Base-by-base conservation (phyloP, 2,113 vertebrate species). In the Aphyosemion australe region DNA sequence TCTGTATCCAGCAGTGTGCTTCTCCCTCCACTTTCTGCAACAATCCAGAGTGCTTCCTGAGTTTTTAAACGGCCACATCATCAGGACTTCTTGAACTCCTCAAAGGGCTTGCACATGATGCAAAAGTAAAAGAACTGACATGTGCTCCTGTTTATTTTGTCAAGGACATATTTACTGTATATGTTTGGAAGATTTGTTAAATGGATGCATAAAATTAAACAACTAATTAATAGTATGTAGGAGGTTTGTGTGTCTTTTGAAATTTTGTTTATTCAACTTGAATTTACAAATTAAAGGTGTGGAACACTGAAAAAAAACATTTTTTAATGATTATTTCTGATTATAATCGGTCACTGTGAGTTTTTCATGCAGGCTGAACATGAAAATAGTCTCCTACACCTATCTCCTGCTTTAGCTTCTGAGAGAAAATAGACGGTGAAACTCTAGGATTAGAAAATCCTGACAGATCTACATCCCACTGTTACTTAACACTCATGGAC, bases 101-200 rank as follows among this genome's bases (percentile, higher is more conserved):
- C 39, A 88, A 90, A 90, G 89, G 89, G 87, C 89, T 90, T 80
- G 70, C 78, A 88, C 76, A 57, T 62, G 65, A 81, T 79, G 80
- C 67, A 82, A 76, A 82, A 70, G 78, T 48, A 51, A 74, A 74
- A 26, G 6, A 79, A 65, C 76, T 86, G 74, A 85, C 73, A 74
- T 57, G 45, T 76, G 69, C 74, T 72, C 64, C 62, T 59, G 66
- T 69, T 68, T 76, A 80, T 74, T 81, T 85, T 82, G 79, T 87
- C 63, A 81, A 86, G 63, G 63, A 76, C 87, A 87, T 72, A 83
- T 81, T 76, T 78, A 67, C 76, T 92, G 88, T 89, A 89, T 54
- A 86, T 87, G 84, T 76, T 83, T 26, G 26, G 26, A 26, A 26
- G 26, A 26, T 26, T 80, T 91, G 84, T 90, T 86, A 78, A 88